Percentiles rank a stretch among this genome's conserved stretches.
Conservation (phyloP, 2,113 vertebrate species). For the Heterocephalus glaber region DNA sequence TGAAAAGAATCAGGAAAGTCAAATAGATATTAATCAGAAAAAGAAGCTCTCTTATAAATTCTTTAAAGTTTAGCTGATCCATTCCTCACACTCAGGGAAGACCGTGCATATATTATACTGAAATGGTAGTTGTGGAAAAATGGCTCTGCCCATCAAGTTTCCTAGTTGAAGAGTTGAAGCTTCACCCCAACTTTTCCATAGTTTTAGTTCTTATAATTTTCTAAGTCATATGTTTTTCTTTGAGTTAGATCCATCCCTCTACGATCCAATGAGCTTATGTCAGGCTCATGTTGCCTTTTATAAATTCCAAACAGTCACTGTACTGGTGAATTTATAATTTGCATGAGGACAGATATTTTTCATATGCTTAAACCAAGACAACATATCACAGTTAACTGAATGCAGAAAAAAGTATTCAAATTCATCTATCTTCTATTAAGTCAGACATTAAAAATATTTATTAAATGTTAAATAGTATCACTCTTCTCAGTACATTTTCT, state of each 20-base stretch:
- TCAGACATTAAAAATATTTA: background rate
- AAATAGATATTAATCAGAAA: background rate
- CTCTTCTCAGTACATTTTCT: background rate
- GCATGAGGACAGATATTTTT: background rate
- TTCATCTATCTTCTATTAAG: background rate
- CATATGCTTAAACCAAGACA: background rate
- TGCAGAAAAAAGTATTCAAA: background rate
- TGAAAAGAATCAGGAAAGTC: background rate
- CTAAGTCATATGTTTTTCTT: background rate
- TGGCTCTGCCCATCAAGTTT: background rate
- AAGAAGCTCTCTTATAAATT: background rate
- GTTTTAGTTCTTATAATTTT: background rate
- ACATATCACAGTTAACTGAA: background rate
- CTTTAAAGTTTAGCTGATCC: background rate
- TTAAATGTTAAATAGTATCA: background rate
- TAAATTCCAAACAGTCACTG: background rate
- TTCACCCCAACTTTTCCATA: background rate
- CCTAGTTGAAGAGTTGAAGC: background rate
- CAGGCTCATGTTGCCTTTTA: background rate
- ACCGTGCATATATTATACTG: background rate
- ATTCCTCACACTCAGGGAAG: background rate
- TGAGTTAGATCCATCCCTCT: background rate
- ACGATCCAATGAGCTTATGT: background rate
- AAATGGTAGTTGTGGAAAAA: background rate
- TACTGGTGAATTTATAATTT: background rate